A percentile compares a stretch with the other conserved stretches of the same genome.
Conservation (phyloP, 2,888 invertebrate species). For the Fragum whitleyi region DNA sequence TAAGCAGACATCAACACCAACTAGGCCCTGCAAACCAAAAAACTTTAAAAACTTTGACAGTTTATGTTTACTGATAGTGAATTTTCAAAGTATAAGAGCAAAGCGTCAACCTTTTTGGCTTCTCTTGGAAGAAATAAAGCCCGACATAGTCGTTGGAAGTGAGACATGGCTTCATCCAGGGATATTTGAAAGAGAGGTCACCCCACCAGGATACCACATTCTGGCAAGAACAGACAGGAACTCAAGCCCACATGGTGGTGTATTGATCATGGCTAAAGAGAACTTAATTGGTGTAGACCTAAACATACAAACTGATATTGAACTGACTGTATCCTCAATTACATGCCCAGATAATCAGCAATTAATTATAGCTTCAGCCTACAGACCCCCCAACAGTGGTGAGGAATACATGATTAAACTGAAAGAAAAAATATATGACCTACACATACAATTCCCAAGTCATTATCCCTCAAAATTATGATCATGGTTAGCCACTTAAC, state of each 20-base stretch:
- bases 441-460: background rate
- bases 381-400: conserved; percentile 16
- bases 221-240: background rate
- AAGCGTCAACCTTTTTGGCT: conserved; percentile 10
- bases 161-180: conserved; percentile 21
- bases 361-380: conserved; percentile 28
- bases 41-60: background rate
- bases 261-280: conserved; percentile 10
- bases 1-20: no score
- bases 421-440: background rate
- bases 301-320: background rate
- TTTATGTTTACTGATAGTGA: background rate
- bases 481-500: no score
- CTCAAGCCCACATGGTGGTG: conserved; percentile 12
- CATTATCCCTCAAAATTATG: no score
- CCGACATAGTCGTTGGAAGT: conserved; percentile 15
- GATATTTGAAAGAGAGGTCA: conserved; percentile 8
- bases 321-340: conserved; percentile 19
- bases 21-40: no score
- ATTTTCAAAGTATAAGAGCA: conserved; percentile 24
- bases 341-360: conserved; percentile 5
- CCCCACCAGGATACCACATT: conserved; percentile 10
- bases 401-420: background rate
- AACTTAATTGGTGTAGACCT: conserved; percentile 19
- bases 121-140: background rate